phyloP scores from a whole-genome alignment of 2,113 vertebrate genomes.

The Butorides virescens region DNA sequence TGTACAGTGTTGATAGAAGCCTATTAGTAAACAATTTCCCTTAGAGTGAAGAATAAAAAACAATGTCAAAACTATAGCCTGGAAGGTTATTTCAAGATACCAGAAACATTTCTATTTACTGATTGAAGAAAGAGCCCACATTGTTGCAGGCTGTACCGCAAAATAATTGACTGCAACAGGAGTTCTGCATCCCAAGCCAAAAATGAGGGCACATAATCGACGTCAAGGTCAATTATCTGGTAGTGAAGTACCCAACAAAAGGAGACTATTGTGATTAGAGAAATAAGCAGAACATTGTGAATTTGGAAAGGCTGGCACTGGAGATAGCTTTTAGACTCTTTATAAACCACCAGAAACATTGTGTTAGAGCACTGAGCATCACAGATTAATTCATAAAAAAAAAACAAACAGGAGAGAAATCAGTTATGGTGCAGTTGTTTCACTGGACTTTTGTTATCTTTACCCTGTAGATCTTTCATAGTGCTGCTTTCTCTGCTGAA shows the following conservation, averaged over 20 bases:
- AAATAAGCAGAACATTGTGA: slow-evolving; percentile 76
- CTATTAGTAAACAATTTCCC: slow-evolving; percentile 53
- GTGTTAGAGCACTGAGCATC: slow-evolving; percentile 57
- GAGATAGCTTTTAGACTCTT: slow-evolving; percentile 55
- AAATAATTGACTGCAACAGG: slow-evolving; percentile 82
- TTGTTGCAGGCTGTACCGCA: slow-evolving; percentile 72
- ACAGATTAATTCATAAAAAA: slow-evolving; percentile 17
- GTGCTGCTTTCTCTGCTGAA: not conserved
- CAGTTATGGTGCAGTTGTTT: slow-evolving; percentile 18
- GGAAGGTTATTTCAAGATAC: slow-evolving; percentile 73
- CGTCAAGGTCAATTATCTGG: slow-evolving; percentile 81
- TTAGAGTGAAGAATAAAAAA: slow-evolving; percentile 64
- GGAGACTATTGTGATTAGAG: slow-evolving; percentile 77
- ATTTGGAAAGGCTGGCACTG: slow-evolving; percentile 67
- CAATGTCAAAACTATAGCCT: slow-evolving; percentile 65
- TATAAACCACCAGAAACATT: slow-evolving; percentile 67
- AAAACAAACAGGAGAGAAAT: not conserved
- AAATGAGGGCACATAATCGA: slow-evolving; percentile 76
- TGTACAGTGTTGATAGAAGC: not conserved
- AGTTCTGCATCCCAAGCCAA: slow-evolving; percentile 74
- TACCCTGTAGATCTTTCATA: not conserved
- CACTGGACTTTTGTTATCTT: not conserved
- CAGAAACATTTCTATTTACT: slow-evolving; percentile 71
- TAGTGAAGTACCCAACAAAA: slow-evolving; percentile 76
- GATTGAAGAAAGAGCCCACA: slow-evolving; percentile 73